Evolutionary conservation across 2,113 vertebrate species (phyloP), one percentile per base, ranked within the genome.

Genomic region (Phodopus roborovskii): DNA sequence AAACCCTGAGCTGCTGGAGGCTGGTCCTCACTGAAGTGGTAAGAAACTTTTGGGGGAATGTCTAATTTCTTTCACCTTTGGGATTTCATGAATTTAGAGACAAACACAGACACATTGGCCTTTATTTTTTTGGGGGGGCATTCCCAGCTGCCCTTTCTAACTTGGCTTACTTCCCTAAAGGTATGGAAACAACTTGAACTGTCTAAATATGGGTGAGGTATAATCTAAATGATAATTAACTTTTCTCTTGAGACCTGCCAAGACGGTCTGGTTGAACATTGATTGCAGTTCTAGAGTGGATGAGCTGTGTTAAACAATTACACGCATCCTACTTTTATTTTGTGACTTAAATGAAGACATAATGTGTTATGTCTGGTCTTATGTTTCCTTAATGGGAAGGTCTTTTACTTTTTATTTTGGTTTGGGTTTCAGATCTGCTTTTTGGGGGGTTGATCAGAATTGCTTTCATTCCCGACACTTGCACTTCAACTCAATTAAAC

Each of bases 391-490:
- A 86, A 48, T 79, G 82, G 74, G 86, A n/a, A 95, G 8, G 0
- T 64, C 26, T 68, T 42, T 45, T 45, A 9, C 48, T n/a, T 53
- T 82, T 62, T 82, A 17, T 68, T 90, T 66, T 66, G 5, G 20
- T 89, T 62, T 97, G 50, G 42, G 16, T 96, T 68, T 96, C 73
- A 96, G 93, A 95, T 93, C 26, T 70, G 88, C 30, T 93, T 95
- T 56, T 97, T 95, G 90, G 86, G 84, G 90, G 74, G 36, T 90
- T 82, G 84, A 66, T 96, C 81, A 93, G 94, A 96, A 95, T 93
- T 88, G 79, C 70, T 96, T 96, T 94, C 53, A 39, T 96, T 93
- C 94, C 79, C 95, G 62, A 26, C 13, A n/a, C 92, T 93, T 92
- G 64, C 88, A 92, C 0, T 0, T 5, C 28, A 62, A 82, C 94